Evolutionary conservation across 2,888 invertebrate species (phyloP).

Genomic region (Trachelus iudaicus): DNA sequence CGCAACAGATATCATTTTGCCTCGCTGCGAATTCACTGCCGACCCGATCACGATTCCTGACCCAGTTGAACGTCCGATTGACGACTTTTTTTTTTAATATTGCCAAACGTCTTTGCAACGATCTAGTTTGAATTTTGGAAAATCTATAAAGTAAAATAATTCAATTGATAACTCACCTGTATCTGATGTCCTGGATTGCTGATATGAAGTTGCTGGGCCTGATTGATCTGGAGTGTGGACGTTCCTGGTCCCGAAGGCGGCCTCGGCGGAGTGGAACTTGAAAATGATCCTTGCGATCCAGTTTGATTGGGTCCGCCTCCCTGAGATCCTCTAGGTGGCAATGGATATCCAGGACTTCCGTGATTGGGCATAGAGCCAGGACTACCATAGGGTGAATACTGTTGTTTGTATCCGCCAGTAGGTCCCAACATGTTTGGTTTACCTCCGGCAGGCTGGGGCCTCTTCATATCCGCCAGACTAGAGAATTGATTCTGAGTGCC

Average conservation of each 20-base stretch:
- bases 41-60: conserved; percentile 2
- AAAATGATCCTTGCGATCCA: conserved; percentile 66
- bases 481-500: conserved; percentile 52
- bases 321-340: conserved; percentile 61
- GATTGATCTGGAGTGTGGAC: conserved; percentile 83
- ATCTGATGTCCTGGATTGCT: conserved; percentile 84
- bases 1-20: conserved; percentile 56
- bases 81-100: neutral
- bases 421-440: conserved; percentile 60
- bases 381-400: conserved; percentile 77
- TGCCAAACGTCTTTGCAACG: neutral
- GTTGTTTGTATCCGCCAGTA: conserved; percentile 68
- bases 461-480: conserved; percentile 60
- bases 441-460: conserved; percentile 62
- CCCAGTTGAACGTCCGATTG: neutral
- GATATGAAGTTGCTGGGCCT: conserved; percentile 89
- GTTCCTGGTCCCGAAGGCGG: conserved; percentile 70
- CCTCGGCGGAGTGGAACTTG: conserved; percentile 66
- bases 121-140: neutral
- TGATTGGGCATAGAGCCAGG: conserved; percentile 72
- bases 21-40: conserved; percentile 3
- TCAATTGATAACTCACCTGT: conserved; percentile 70
- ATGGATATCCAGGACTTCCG: conserved; percentile 68
- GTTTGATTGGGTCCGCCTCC: conserved; percentile 61
- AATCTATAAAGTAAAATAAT: neutral